Base-by-base conservation (phyloP, 2,888 invertebrate species). In the Operophtera brumata region DNA sequence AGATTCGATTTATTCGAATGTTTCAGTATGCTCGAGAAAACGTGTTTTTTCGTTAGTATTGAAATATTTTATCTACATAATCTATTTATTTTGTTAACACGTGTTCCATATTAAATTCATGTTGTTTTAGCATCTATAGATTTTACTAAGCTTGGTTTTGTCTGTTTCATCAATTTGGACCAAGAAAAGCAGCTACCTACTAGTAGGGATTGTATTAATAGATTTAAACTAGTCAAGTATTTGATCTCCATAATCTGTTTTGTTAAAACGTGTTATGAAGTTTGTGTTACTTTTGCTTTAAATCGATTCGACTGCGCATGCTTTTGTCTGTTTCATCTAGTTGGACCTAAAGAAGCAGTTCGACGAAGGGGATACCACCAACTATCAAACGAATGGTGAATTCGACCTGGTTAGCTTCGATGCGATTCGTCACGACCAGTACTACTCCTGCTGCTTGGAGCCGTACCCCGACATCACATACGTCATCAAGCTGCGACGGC, bases 311-410 rank as follows among this genome's bases (percentile, higher is more conserved):
- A 25, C 25, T 10, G 7, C 26, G 9, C n/a, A n/a, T n/a, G n/a
- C n/a, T 20, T 10, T 25, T 37, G 20, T 48, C 5, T 47, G 37
- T 54, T 53, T 32, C 36, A 25, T 48, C 43, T 28, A 95, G 95
- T 84, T 95, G 73, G 94, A 96, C 73, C 80, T 96, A 44, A 92
- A 93, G 62, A 93, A 94, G 71, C 94, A 95, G 73, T 94, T 94
- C 47, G 94, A 95, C 72, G 93, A 94, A 71, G 96, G 96, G 0
- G 97, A 97, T 82, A 93, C 94, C 46, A 94, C 94, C 65, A 96
- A 96, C 87, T 97, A 97, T 82, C 96, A 97, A 76, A 94, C 94
- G n/a, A 97, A 96, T 79, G 96, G 96, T 1, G 97, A 97, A 83
- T 97, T 97, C 84, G 95, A 96, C 77, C 86, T 97, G 64, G 92